Evolutionary conservation across 2,888 invertebrate species (phyloP).

Genomic region (Drosophila borealis): DNA sequence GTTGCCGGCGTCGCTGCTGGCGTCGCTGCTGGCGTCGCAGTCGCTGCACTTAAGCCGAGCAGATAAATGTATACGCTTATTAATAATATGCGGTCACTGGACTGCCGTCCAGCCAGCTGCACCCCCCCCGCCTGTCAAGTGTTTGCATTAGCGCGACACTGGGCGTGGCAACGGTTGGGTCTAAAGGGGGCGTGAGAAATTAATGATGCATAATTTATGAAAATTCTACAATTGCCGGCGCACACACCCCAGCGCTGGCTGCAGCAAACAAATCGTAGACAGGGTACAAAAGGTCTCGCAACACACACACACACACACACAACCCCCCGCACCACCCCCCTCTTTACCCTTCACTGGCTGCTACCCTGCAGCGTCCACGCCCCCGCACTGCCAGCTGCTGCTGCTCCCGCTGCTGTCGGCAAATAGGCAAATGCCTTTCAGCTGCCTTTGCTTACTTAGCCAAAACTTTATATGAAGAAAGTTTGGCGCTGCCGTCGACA

Average conservation of each 20-base stretch:
- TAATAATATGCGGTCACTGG: conserved; percentile 60
- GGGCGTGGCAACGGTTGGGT: conserved; percentile 32
- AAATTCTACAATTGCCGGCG: conserved; percentile 74
- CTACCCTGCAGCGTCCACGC: background rate
- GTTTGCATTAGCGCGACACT: conserved; percentile 53
- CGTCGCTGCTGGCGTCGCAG: conserved; percentile 12
- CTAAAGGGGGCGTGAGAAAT: conserved; percentile 55
- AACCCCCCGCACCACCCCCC: conserved; percentile 3
- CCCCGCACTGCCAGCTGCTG: no score
- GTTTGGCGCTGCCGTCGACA: conserved; percentile 61
- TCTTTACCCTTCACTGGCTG: background rate
- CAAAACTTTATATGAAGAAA: conserved; percentile 76
- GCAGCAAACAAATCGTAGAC: conserved; percentile 57
- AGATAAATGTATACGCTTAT: conserved; percentile 68
- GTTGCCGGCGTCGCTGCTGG: conserved; percentile 27
- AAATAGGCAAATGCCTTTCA: conserved; percentile 58
- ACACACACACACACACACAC: no score
- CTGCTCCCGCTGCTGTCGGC: conserved; percentile 13
- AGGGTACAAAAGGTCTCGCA: conserved; percentile 5
- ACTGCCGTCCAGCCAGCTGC: conserved; percentile 18
- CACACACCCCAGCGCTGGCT: conserved; percentile 38
- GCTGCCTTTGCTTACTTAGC: conserved; percentile 74
- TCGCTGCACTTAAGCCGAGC: conserved; percentile 63
- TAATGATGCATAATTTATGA: conserved; percentile 77
- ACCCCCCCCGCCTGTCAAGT: conserved; percentile 17